A percentile compares a stretch with the other conserved stretches of the same genome.
Conservation (phyloP, 2,797 vertebrate species). For the Tenualosa thibaudeaui region DNA sequence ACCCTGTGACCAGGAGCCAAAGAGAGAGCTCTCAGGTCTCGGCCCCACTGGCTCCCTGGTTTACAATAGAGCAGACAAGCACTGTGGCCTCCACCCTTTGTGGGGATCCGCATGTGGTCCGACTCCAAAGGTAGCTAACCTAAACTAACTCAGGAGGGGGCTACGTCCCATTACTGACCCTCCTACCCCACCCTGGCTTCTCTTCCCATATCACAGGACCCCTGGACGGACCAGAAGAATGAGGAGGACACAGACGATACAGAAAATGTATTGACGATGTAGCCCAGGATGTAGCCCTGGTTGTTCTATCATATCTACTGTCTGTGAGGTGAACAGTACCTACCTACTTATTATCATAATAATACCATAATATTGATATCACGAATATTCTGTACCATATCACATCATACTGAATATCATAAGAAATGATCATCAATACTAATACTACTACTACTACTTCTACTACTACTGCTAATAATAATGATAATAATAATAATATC, state of each 20-base stretch:
- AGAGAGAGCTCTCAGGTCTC: slow-evolving; percentile 39
- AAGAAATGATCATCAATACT: too few species aligned
- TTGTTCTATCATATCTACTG: background rate
- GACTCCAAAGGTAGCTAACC: slow-evolving; percentile 72
- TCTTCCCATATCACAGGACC: background rate
- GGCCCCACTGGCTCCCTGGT: slow-evolving; percentile 67
- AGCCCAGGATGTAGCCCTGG: background rate
- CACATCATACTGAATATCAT: too few species aligned
- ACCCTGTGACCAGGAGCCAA: background rate
- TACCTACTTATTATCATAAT: too few species aligned
- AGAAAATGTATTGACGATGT: background rate
- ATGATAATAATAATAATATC: too few species aligned
- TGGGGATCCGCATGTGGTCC: slow-evolving; percentile 70
- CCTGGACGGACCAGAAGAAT: background rate
- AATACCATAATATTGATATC: too few species aligned
- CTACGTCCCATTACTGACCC: background rate
- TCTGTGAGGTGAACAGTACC: too few species aligned
- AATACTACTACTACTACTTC: too few species aligned
- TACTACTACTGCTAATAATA: too few species aligned
- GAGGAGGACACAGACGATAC: background rate
- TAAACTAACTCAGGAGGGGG: slow-evolving; percentile 60
- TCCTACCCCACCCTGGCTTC: background rate
- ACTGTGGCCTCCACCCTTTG: slow-evolving; percentile 70
- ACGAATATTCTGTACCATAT: too few species aligned
- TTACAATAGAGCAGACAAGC: slow-evolving; percentile 77